phyloP scores from a whole-genome alignment of 30 jellyfish, hydroid and myxozoan genomes.

The Aurelia sp. region DNA sequence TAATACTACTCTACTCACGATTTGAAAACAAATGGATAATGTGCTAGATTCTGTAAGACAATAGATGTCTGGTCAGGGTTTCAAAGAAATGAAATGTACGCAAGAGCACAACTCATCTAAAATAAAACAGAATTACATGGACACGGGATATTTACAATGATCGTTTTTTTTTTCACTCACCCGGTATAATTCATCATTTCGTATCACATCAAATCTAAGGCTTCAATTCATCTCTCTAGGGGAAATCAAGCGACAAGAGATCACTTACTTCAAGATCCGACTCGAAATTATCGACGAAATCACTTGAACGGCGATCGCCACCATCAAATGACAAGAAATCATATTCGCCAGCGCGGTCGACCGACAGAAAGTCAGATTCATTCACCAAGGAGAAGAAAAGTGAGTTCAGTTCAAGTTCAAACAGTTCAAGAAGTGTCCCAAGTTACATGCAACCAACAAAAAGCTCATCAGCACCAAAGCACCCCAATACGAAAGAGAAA shows the following conservation, averaged over 20 bases:
- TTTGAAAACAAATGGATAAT: too few relatives aligned
- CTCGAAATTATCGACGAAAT: slow-evolving; percentile 1
- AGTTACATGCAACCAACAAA: slow-evolving; percentile 93
- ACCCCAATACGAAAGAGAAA: slow-evolving; percentile 62
- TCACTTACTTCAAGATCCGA: slow-evolving; percentile 6
- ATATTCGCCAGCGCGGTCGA: slow-evolving; percentile 35
- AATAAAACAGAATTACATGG: too few relatives aligned
- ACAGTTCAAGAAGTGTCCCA: slow-evolving; percentile 48
- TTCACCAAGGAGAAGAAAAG: slow-evolving; percentile 27
- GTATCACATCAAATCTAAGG: too few relatives aligned
- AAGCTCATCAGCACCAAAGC: slow-evolving; percentile 79
- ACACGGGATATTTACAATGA: too few relatives aligned
- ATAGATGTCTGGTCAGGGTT: too few relatives aligned
- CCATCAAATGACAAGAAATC: slow-evolving; percentile 25
- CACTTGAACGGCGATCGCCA: slow-evolving; percentile 12
- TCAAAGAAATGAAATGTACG: too few relatives aligned
- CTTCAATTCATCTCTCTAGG: not conserved
- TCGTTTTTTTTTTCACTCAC: too few relatives aligned
- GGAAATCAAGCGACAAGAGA: slow-evolving; percentile 2
- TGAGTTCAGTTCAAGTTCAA: not conserved
- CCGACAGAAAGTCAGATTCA: slow-evolving; percentile 21
- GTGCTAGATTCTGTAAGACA: too few relatives aligned
- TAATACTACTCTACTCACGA: too few relatives aligned
- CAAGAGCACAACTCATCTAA: too few relatives aligned
- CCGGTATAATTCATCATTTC: too few relatives aligned